Evolutionary conservation across 64 coral and sea anemone genomes (phyloP), one percentile per base, ranked within the genome.

Genomic region (Montipora efflorescens): DNA sequence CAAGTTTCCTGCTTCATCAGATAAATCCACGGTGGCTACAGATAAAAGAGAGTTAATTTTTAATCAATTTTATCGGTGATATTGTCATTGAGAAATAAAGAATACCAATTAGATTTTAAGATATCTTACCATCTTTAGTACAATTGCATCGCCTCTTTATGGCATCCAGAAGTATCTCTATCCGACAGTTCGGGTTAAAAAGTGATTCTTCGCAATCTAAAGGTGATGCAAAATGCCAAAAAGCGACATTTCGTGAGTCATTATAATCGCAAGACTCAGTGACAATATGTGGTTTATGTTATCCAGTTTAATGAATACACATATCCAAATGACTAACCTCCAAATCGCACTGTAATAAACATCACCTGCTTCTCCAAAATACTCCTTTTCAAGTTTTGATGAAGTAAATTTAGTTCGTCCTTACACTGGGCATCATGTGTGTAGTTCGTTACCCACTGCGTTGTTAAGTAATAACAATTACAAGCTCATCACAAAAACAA

Each of bases 111-210:
- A 25, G 20, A 66, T 20, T 10, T 51, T 21, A 5, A 12, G 4
- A 52, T 47, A 44, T 19, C 64, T 90, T 86, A 96, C 98, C 89
- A 48, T 94, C 87, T 67, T 88, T 94, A 16, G 82, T 89, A n/a
- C 95, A 96, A 59, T 96, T 96, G 62, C 98, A 99, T 81, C 95
- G 91, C 89, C 86, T 72, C 74, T 87, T 96, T 48, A 99, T 96
- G 22, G 93, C 92, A 20, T 94, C 95, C 7, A 99, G 52, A 7
- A 99, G 85, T 75, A 93, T 91, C 59, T 87, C 81, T 36, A 89
- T 87, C 7, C 90, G 93, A 75, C 98, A 99, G 75, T 96, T 88
- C 22, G 98, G 98, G 61, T 99, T 99, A 94, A 96, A 99, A 12
- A 99, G 77, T 18, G 89, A 66, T 90, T 94, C 92, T 84, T 98